Evolutionary conservation across 2,113 vertebrate species (phyloP), one percentile per base, ranked within the genome.

Genomic region (Pogona vitticeps): DNA sequence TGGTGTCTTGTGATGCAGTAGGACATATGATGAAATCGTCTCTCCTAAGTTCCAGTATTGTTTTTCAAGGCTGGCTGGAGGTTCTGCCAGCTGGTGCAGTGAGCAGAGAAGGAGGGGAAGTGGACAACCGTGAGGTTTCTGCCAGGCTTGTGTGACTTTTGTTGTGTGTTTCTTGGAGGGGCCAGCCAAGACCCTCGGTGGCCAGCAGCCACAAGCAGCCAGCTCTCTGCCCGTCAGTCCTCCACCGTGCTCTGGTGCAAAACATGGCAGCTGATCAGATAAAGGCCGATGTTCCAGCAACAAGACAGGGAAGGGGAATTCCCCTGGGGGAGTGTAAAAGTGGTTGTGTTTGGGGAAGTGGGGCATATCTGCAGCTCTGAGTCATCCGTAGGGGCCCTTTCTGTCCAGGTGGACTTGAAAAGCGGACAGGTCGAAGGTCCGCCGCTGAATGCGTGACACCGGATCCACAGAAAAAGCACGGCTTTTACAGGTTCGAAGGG

Each of bases 41-140:
- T 67, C 59, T 67, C 2, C 20, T 18, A 76, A 76, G 36, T 6
- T 31, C 61, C 73, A 58, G 42, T 21, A n/a, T 33, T 67, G 84
- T 33, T 78, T 78, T 68, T 28, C 20, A 28, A 28, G 63, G n/a
- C 63, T 67, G 75, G n/a, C 33, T 42, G 84, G 61, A 85, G 63
- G n/a, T 14, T 70, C 15, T 17, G 21, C 73, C 84, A 85, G 84
- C 63, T 85, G 84, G 76, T 70, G 84, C 73, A 6, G 21, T 58
- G 84, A 71, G 76, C 67, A 78, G 1, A 12, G 8, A 8, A 33
- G 15, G 17, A 20, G 59, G 20, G 20, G 36, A 9, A 15, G 73
- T 5, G 13, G n/a, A 52, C 5, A 52, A 10, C 46, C 46, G 10
- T 52, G 63, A 31, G 63, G 80, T n/a, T 81, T 82, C 40, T 31